A percentile compares a stretch with the other conserved stretches of the same genome.
Evolutionary conservation across 2,113 vertebrate genomes (phyloP).

Genomic region (Tympanuchus pallidicinctus): DNA sequence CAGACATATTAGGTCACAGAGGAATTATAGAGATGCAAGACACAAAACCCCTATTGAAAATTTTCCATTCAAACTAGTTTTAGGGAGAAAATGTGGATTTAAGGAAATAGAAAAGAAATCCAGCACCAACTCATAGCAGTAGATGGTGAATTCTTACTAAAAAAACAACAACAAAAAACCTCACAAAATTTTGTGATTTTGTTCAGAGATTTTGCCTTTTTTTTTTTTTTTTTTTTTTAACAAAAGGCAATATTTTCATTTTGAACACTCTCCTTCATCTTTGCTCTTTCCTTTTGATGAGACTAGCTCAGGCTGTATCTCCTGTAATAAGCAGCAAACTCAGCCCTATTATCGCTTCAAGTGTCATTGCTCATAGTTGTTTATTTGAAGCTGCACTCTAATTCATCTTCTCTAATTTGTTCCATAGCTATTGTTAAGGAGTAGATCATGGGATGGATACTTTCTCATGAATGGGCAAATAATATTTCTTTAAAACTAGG

Average conservation of each 20-base stretch:
- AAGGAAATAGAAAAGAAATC: neutral
- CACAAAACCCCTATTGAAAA: neutral
- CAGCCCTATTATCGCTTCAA: neutral
- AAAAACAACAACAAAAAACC: too few relatives aligned
- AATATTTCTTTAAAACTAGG: neutral
- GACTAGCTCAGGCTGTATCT: neutral
- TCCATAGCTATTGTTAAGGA: neutral
- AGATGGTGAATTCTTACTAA: neutral
- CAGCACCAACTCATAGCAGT: neutral
- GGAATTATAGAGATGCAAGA: conserved; percentile 33
- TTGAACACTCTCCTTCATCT: neutral
- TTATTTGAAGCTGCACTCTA: neutral
- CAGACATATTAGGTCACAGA: neutral
- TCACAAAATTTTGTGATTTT: neutral
- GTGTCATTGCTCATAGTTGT: neutral
- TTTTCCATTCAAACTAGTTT: neutral
- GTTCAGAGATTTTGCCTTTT: neutral
- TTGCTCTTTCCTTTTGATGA: neutral
- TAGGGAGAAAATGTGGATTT: neutral
- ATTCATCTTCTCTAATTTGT: neutral
- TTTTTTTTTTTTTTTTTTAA: neutral
- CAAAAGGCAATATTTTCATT: neutral
- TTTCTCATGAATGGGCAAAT: neutral
- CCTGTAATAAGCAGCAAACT: neutral
- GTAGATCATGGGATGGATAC: neutral